These are phyloP conservation scores for Zophobas atratus DNA, from an alignment of 1,140 invertebrate species.

Conservation along the genomic window DNA sequence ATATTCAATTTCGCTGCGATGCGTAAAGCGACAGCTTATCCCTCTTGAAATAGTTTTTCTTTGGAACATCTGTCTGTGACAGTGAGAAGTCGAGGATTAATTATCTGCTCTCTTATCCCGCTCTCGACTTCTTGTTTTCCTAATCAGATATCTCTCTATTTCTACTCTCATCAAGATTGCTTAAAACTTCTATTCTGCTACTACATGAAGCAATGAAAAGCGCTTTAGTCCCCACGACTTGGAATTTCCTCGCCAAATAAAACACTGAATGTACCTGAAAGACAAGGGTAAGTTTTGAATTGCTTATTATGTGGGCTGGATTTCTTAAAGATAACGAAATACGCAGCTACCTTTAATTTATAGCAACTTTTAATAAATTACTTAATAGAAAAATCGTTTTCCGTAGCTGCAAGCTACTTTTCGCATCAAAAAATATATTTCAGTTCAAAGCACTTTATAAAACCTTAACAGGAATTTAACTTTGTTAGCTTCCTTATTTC, in stretches of 20 bases:
- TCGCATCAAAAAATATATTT: too few relatives aligned
- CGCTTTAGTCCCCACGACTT: background rate
- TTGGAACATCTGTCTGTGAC: constrained; percentile 52
- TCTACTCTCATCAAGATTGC: constrained; percentile 38
- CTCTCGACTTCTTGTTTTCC: constrained; percentile 48
- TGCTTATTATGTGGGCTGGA: too few relatives aligned
- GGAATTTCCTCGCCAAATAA: background rate
- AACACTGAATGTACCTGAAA: background rate
- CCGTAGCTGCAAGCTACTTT: too few relatives aligned
- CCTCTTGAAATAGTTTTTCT: constrained; percentile 47
- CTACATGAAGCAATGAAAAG: constrained; percentile 5
- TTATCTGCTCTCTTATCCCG: constrained; percentile 51
- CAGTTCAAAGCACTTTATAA: too few relatives aligned
- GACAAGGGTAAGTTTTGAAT: background rate
- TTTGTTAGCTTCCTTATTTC: too few relatives aligned
- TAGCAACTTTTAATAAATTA: too few relatives aligned
- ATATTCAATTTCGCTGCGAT: constrained; percentile 35
- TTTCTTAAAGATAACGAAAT: too few relatives aligned
- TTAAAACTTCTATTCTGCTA: constrained; percentile 12
- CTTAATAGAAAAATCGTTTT: too few relatives aligned
- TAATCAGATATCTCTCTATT: constrained; percentile 51
- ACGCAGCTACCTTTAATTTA: too few relatives aligned
- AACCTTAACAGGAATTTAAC: too few relatives aligned
- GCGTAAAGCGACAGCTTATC: constrained; percentile 44
- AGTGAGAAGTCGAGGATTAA: constrained; percentile 52